These are phyloP conservation scores for Hippopotamus amphibius DNA, from an alignment of 2,113 vertebrate genomes.

Conservation along the genomic window DNA sequence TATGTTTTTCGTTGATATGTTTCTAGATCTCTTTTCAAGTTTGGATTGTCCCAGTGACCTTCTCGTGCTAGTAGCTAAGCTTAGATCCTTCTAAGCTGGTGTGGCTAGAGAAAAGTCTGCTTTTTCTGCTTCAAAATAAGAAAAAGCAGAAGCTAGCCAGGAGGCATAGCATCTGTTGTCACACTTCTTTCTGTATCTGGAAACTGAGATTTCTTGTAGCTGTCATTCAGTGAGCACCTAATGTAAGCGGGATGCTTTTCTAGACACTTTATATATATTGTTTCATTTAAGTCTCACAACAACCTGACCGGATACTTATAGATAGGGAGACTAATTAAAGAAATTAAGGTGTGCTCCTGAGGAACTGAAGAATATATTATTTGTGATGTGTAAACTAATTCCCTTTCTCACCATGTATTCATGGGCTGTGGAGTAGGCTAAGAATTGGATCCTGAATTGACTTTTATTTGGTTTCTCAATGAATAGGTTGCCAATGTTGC, in stretches of 20 bases:
- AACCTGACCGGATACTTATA: background rate
- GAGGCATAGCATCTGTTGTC: background rate
- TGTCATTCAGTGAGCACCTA: background rate
- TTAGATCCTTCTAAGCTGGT: constrained; percentile 14
- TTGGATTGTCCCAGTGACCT: background rate
- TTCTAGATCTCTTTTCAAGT: constrained; percentile 19
- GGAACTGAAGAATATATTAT: background rate
- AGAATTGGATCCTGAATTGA: background rate
- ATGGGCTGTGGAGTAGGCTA: background rate
- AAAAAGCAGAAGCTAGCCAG: background rate
- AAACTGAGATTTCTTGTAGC: background rate
- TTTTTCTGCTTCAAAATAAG: background rate
- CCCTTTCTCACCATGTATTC: background rate
- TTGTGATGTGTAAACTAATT: background rate
- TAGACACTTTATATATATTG: background rate
- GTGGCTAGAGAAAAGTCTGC: background rate
- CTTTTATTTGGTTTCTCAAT: constrained; percentile 9
- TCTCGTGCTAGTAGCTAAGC: background rate
- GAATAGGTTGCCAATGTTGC: background rate
- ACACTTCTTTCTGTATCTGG: background rate
- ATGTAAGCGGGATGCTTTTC: background rate
- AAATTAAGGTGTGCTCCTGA: background rate
- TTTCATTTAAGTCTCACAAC: background rate
- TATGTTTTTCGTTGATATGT: background rate
- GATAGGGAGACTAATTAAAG: background rate